Evolutionary conservation across 2,113 vertebrate species (phyloP).

Genomic region (Lates calcarifer): DNA sequence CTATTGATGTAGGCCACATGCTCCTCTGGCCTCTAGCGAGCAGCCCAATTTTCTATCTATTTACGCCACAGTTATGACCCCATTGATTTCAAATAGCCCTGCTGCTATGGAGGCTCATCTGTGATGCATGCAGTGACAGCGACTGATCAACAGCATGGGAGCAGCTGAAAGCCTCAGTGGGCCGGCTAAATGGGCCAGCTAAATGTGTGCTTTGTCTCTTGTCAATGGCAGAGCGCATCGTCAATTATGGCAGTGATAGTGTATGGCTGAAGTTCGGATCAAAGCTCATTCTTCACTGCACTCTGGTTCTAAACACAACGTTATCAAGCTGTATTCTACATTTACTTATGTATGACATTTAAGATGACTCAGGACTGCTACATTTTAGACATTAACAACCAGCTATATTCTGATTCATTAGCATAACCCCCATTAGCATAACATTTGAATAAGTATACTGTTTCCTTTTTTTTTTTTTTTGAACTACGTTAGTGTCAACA

Average conservation of each 20-base stretch:
- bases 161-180: conserved; percentile 60
- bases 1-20: conserved; percentile 73
- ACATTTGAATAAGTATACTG: too few species aligned
- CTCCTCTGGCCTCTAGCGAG: conserved; percentile 64
- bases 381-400: not conserved
- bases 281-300: conserved; percentile 23
- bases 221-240: conserved; percentile 23
- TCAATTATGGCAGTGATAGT: conserved; percentile 49
- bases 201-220: conserved; percentile 71
- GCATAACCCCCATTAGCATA: not conserved
- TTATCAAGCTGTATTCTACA: not conserved
- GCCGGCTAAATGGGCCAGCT: conserved; percentile 57
- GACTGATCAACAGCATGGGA: conserved; percentile 65
- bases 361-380: not conserved
- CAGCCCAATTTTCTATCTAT: conserved; percentile 78
- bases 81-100: conserved; percentile 76
- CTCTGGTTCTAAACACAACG: not conserved
- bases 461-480: too few species aligned
- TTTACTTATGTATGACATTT: not conserved
- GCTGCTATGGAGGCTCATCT: conserved; percentile 66
- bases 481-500: too few species aligned
- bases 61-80: conserved; percentile 77
- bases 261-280: conserved; percentile 28
- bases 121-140: conserved; percentile 65
- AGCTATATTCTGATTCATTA: not conserved